Evolutionary conservation across 64 coral and sea anemone genomes (phyloP).

Genomic region (Stichodactyla mertensii): DNA sequence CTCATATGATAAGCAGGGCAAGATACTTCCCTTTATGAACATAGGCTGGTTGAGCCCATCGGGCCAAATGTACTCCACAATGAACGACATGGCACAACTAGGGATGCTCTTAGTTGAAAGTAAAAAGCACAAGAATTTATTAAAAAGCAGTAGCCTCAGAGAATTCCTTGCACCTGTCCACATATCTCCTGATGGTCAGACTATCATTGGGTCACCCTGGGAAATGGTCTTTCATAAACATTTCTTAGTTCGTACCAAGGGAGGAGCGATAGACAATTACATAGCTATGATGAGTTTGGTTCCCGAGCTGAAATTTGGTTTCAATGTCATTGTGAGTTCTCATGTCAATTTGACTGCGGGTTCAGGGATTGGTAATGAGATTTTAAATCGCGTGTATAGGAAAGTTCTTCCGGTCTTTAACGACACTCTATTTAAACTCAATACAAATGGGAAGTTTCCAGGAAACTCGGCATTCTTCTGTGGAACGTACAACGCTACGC

Average conservation of each 20-base stretch:
- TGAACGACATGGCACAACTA: slow-evolving; percentile 30
- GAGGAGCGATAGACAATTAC: slow-evolving; percentile 31
- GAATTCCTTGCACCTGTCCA: slow-evolving; percentile 40
- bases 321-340: slow-evolving; percentile 41
- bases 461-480: slow-evolving; percentile 13
- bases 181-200: slow-evolving; percentile 36
- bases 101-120: slow-evolving; percentile 23
- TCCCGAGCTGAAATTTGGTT: slow-evolving; percentile 36
- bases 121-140: slow-evolving; percentile 12
- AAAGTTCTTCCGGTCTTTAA: slow-evolving; percentile 43
- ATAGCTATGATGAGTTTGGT: background rate
- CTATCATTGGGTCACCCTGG: slow-evolving; percentile 43
- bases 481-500: slow-evolving; percentile 33
- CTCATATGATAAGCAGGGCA: slow-evolving; percentile 11
- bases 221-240: slow-evolving; percentile 39
- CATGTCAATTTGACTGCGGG: background rate
- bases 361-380: background rate
- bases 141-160: slow-evolving; percentile 6
- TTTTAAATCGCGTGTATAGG: slow-evolving; percentile 8
- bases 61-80: slow-evolving; percentile 52
- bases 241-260: slow-evolving; percentile 43
- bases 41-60: slow-evolving; percentile 40
- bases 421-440: slow-evolving; percentile 26
- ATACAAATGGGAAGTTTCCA: background rate
- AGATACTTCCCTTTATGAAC: slow-evolving; percentile 16